phyloP scores from a whole-genome alignment of 1,140 invertebrate genomes.

The Drosophila equinoxialis region DNA sequence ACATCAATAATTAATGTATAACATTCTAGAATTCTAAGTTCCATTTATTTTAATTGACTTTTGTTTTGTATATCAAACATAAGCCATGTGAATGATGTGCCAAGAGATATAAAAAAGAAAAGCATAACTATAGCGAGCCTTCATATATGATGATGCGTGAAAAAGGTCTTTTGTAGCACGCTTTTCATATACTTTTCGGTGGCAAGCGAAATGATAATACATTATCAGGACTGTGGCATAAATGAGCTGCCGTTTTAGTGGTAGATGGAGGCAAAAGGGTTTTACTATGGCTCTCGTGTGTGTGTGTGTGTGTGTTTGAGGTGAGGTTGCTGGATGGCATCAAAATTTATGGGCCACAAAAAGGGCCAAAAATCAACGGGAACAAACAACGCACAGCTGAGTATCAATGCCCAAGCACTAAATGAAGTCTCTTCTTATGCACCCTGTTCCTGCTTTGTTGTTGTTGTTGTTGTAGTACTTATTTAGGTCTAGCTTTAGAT shows the following conservation, averaged over 20 bases:
- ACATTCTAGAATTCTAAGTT: too few species aligned
- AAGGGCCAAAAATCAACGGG: constrained; percentile 73
- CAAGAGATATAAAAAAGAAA: too few species aligned
- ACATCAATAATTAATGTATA: too few species aligned
- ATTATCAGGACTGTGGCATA: constrained; percentile 60
- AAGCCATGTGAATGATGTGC: too few species aligned
- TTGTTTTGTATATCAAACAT: too few species aligned
- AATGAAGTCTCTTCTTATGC: constrained; percentile 33
- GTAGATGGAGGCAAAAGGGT: constrained; percentile 36
- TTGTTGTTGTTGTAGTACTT: neutral
- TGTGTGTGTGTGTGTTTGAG: constrained; percentile 21
- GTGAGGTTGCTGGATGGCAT: constrained; percentile 45
- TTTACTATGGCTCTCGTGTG: constrained; percentile 18
- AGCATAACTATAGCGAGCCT: too few species aligned
- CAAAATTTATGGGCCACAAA: constrained; percentile 73
- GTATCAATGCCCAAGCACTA: constrained; percentile 15
- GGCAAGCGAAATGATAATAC: constrained; percentile 53
- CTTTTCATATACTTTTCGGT: neutral
- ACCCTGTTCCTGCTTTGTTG: neutral
- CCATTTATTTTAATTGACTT: too few species aligned
- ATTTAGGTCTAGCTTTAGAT: constrained; percentile 7
- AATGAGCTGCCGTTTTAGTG: constrained; percentile 56
- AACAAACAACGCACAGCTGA: constrained; percentile 16
- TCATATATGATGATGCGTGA: too few species aligned
- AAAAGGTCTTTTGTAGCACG: too few species aligned